Base-by-base conservation (phyloP, 2,113 vertebrate species). In the Suricata suricatta region DNA sequence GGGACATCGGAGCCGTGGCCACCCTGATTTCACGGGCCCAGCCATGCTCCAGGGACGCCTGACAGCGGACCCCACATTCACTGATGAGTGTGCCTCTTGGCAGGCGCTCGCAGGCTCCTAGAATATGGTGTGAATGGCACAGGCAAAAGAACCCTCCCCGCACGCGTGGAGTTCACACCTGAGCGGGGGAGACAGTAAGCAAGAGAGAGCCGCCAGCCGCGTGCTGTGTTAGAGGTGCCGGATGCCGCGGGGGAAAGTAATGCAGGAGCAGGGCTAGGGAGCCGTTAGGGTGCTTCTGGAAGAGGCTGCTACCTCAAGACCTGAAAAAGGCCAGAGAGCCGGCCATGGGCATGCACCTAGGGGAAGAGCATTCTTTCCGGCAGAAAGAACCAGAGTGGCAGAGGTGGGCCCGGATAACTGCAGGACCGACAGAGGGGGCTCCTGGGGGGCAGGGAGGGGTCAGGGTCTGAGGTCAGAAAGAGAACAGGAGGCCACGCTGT, bases 271-370 rank as follows among this genome's bases (percentile, higher is more conserved):
- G 44, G 1, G 52, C 82, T 12, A 2, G 74, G 60, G 76, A 21
- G 33, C 0, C 27, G 0, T 4, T 3, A 4, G 8, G 68, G 44
- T 2, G 3, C 29, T 31, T 72, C 60, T 3, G 6, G 81, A 44
- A 72, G 63, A 19, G 44, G n/a, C 38, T 23, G 47, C 12, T 9
- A 1, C 35, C n/a, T 71, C 5, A 2, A 12, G 68, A 16, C 23
- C 60, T 2, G 66, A 19, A 23, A 14, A 41, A 0, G 13, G 50
- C 2, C 41, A 14, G 16, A 50, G 72, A 41, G 68, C 33, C 4
- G 13, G 71, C 52, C 47, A 5, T 0, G 7, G 15, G 71, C 0
- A 0, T 11, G 71, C 0, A 0, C 14, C 31, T 0, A 4, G 15
- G 21, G 54, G 60, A 7, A 0, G 23, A 57, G 41, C 5, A 3